Conservation (phyloP, 1,140 invertebrate genomes). For the Leptinotarsa undecemlineata region DNA sequence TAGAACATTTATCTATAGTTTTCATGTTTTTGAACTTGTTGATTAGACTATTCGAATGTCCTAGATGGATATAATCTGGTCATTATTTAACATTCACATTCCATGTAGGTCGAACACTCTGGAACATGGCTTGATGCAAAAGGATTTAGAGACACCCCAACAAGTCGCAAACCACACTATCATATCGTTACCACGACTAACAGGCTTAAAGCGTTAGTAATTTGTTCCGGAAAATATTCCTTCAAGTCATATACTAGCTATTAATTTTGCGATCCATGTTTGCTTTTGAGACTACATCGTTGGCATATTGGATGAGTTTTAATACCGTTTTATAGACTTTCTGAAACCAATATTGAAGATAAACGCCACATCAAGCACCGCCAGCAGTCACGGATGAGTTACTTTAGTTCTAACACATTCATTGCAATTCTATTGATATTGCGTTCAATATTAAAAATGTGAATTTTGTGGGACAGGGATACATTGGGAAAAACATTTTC, state of each 20-base stretch:
- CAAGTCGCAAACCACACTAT: too few species aligned
- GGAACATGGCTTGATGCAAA: too few species aligned
- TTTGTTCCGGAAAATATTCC: conserved; percentile 10
- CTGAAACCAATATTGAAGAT: conserved; percentile 20
- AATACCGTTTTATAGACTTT: conserved; percentile 21
- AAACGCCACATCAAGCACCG: not conserved
- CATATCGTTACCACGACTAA: too few species aligned
- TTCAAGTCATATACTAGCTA: conserved; percentile 22
- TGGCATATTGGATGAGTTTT: conserved; percentile 24
- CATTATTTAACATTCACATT: too few species aligned
- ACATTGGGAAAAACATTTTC: fast-evolving
- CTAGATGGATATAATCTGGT: too few species aligned
- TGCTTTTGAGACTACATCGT: conserved; percentile 18
- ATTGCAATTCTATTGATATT: not conserved
- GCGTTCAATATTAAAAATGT: not conserved
- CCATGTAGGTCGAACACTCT: too few species aligned
- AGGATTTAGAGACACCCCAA: too few species aligned
- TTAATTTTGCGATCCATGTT: conserved; percentile 25
- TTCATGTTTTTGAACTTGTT: too few species aligned
- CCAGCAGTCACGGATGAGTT: not conserved
- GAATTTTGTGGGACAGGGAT: not conserved
- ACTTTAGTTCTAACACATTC: not conserved
- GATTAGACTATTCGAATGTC: too few species aligned
- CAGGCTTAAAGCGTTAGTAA: not conserved
- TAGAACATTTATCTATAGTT: too few species aligned